Evolutionary conservation across 2,888 invertebrate genomes (phyloP), one percentile per base, ranked within the genome.

Genomic region (Plagodis pulveraria): DNA sequence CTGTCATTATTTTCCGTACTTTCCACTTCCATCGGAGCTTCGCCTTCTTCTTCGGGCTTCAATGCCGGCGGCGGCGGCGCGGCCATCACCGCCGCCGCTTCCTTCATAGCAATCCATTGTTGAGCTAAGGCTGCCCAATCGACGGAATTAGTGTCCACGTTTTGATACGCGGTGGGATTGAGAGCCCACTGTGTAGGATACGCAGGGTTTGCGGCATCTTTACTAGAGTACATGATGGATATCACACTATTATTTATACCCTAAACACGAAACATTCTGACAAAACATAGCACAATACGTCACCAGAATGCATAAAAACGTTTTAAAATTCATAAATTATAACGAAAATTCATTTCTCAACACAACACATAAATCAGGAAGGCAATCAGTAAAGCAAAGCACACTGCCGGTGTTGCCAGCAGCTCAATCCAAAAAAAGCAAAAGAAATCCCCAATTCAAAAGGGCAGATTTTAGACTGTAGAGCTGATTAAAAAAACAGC

Each of bases 81-180:
- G 44, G 94, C 88, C 41, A 94, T 93, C 41, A 94, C 93, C 41
- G 92, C 92, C 45, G 93, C 87, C 7, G 96, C 95, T 78, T 97
- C 97, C 81, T 98, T 97, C 98, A 98, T 98, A 83, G 97, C 97
- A 72, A 99, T 99, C 99, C 99, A 99, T 94, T 99, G 98, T 81
- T 99, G 98, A 34, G 99, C 99, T 76, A 99, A 93, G 36, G 97
- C 96, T 9, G 98, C 99, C 99, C 99, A 99, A 86, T 99, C 99
- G 61, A 99, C 98, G 89, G 96, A 95, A 81, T 96, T 97, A 76
- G 95, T 95, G 72, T 96, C 95, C 85, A 97, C 94, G 86, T 96
- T 96, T 90, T 96, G 96, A 86, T 96, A 97, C 50, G 96, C 95
- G 54, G 95, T 94, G 62, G 97, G 97, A 89, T 97, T 96, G 63